Percentiles rank a stretch among this genome's conserved stretches.
These are phyloP conservation scores for Hippocampus mohnikei DNA, from an alignment of 2,113 vertebrate species.

Conservation along the genomic window DNA sequence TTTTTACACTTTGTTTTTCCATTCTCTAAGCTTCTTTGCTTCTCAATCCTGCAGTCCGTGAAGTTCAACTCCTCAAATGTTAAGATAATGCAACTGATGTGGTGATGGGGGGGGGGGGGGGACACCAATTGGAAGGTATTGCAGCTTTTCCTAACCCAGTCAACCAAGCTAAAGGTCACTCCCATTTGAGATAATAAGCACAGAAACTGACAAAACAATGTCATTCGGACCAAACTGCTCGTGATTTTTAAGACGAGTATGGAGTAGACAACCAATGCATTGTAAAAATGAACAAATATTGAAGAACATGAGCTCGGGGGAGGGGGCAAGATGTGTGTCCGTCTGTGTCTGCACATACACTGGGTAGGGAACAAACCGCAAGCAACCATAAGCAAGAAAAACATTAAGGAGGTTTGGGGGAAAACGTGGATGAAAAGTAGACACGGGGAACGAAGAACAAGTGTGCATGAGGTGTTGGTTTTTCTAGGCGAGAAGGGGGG, in stretches of 20 bases:
- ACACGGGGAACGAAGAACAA: constrained; percentile 43
- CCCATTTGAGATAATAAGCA: constrained; percentile 27
- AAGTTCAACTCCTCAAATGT: constrained; percentile 41
- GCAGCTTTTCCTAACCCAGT: constrained; percentile 26
- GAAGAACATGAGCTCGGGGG: constrained; percentile 15
- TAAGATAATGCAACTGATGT: constrained; percentile 43
- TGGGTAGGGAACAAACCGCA: constrained; percentile 22
- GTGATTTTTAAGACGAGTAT: constrained; percentile 17
- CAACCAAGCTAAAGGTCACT: constrained; percentile 28
- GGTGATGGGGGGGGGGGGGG: constrained; percentile 24
- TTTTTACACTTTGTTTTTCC: constrained; percentile 23
- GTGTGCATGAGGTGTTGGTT: constrained; percentile 48
- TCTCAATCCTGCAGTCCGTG: constrained; percentile 39
- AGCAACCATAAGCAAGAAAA: constrained; percentile 41
- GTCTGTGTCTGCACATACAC: neutral
- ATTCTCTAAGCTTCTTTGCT: constrained; percentile 36
- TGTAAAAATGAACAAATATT: constrained; percentile 18
- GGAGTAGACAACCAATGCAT: constrained; percentile 14
- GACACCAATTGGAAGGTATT: constrained; percentile 29
- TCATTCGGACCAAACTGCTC: constrained; percentile 7
- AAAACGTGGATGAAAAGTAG: constrained; percentile 53
- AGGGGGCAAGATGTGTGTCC: neutral
- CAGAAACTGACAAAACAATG: constrained; percentile 31
- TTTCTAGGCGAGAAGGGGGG: constrained; percentile 30
- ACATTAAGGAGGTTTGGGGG: constrained; percentile 38